Conservation (phyloP, 2,888 invertebrate genomes). For the Chymomyza fuscimana region DNA sequence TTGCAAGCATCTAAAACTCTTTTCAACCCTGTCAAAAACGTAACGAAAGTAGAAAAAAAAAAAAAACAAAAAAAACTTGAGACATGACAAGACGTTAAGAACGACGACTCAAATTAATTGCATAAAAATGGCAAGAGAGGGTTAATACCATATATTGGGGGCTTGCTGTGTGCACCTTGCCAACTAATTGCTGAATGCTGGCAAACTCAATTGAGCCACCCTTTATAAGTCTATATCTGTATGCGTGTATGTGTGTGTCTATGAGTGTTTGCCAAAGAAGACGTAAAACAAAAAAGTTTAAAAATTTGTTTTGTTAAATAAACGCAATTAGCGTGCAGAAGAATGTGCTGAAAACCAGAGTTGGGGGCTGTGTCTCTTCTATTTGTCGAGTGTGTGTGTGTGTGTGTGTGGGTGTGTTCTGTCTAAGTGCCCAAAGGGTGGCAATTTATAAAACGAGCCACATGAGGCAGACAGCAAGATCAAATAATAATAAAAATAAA, state of each 20-base stretch:
- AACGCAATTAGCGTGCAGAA: constrained; percentile 67
- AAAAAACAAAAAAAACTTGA: constrained; percentile 10
- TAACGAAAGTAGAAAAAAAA: constrained; percentile 9
- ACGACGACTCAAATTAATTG: constrained; percentile 68
- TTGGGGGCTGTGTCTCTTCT: not conserved
- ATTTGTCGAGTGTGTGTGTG: constrained; percentile 6
- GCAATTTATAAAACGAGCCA: not conserved
- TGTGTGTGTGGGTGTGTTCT: constrained; percentile 1
- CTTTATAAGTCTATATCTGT: not conserved
- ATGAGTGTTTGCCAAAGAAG: constrained; percentile 34
- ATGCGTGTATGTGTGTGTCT: not conserved
- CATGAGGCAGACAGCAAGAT: not conserved
- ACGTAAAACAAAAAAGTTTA: constrained; percentile 10
- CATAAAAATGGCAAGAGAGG: constrained; percentile 58
- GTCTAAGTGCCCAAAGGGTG: not conserved
- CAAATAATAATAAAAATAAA: not conserved
- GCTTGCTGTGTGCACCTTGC: constrained; percentile 28
- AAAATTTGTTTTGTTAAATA: constrained; percentile 71
- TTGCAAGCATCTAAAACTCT: not conserved
- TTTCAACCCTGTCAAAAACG: constrained; percentile 18
- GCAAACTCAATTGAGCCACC: constrained; percentile 15
- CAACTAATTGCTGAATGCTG: constrained; percentile 64
- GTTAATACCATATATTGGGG: not conserved
- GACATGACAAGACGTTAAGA: constrained; percentile 38
- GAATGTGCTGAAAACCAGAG: constrained; percentile 27